These are phyloP conservation scores for Brevipalpus yothersi DNA, from an alignment of 1,140 invertebrate genomes.

Conservation along the genomic window DNA sequence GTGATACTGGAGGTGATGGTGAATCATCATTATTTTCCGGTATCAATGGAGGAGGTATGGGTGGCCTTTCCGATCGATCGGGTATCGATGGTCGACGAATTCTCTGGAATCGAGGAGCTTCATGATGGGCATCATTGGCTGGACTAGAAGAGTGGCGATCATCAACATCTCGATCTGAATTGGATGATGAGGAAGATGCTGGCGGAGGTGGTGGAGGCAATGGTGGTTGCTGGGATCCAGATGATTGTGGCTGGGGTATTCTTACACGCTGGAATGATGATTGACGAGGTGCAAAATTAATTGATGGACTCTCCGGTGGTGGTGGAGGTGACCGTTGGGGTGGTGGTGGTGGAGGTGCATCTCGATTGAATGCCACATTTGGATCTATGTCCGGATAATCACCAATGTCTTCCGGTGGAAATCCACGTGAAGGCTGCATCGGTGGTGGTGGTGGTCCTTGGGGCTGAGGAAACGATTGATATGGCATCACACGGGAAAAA, in stretches of 20 bases:
- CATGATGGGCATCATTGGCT: no score
- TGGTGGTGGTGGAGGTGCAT: background rate
- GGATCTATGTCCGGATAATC: background rate
- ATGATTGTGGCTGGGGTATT: background rate
- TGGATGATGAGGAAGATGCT: no score
- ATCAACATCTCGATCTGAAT: no score
- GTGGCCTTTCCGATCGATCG: no score
- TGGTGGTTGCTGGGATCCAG: no score
- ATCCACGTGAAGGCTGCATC: background rate
- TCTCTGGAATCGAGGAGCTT: no score
- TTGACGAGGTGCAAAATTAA: background rate
- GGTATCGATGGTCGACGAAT: no score
- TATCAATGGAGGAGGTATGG: no score
- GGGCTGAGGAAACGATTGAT: background rate
- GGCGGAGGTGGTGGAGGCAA: no score
- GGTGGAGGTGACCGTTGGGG: background rate
- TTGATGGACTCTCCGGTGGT: background rate
- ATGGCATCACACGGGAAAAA: background rate
- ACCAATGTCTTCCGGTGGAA: background rate
- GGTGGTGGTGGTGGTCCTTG: background rate
- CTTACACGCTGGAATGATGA: background rate
- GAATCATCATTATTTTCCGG: no score
- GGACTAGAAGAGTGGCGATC: no score
- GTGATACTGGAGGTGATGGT: background rate
- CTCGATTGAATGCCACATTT: background rate